Evolutionary conservation across 1,140 invertebrate genomes (phyloP).

Genomic region (Prorops nasuta): DNA sequence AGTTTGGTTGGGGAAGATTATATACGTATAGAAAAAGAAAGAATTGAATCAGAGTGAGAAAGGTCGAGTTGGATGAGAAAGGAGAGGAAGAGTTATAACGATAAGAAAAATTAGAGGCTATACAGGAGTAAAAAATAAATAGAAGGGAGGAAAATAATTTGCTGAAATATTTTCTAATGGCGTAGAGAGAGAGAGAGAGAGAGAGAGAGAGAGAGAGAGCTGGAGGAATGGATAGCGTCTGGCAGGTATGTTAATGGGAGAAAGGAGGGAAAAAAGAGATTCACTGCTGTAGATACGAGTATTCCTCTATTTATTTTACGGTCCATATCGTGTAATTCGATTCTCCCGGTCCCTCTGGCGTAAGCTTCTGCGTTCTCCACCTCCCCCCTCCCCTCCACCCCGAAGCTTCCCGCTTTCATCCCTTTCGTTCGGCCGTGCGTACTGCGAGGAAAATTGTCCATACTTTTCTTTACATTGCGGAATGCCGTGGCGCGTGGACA

Average conservation of each 20-base stretch:
- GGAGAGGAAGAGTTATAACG: no score
- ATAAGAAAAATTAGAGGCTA: no score
- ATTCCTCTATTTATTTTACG: slow-evolving; percentile 31
- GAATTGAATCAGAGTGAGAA: no score
- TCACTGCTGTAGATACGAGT: slow-evolving; percentile 13
- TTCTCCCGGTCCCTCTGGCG: slow-evolving; percentile 15
- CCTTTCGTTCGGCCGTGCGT: not conserved
- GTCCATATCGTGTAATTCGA: slow-evolving; percentile 28
- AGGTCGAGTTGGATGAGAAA: no score
- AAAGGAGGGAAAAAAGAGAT: not conserved
- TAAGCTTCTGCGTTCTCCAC: not conserved
- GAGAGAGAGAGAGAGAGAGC: not conserved
- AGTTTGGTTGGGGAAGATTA: no score
- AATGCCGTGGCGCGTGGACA: not conserved
- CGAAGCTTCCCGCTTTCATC: slow-evolving; percentile 1
- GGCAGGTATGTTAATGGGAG: not conserved
- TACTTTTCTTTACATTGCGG: not conserved
- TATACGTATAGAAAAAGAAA: no score
- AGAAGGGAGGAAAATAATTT: not conserved
- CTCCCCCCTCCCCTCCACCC: not conserved
- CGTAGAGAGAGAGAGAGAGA: not conserved
- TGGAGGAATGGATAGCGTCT: slow-evolving; percentile 5
- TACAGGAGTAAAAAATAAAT: no score
- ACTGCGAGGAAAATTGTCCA: not conserved
- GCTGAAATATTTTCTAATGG: not conserved